Evolutionary conservation across 1,140 invertebrate genomes (phyloP), one percentile per base, ranked within the genome.

Genomic region (Drosophila ogumai): DNA sequence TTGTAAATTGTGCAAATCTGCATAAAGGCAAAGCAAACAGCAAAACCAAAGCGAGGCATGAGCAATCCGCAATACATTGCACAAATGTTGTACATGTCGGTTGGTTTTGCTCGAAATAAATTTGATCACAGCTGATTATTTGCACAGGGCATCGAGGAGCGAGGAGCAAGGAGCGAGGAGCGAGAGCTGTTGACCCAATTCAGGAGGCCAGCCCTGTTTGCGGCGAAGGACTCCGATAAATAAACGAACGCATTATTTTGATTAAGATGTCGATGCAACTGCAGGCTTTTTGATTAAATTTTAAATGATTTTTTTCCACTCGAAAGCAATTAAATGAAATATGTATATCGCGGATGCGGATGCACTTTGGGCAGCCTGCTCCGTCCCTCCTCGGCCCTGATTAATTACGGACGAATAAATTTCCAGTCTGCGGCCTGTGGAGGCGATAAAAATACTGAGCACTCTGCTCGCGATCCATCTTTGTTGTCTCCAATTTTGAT

Each of bases 371-470:
- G 1, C 28, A 19, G 28, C 49, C n/a, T 32, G 10, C 5, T 34
- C 17, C 31, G 28, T 44, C 31, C 31, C 61, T 31, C 19, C 50
- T 47, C 50, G 8, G 12, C 56, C 12, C 58, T 86, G 82, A 87
- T 87, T 79, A 87, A 87, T 86, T 72, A 58, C 82, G 71, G 66
- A 67, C 75, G 79, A 79, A 86, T 82, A 86, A 82, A 87, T 86
- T 55, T 58, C 44, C 55, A 66, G 31, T 47, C 40, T 77, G 65
- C 59, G 60, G 80, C 75, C 43, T 71, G 69, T 71, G 78, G 56
- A 64, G 63, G 69, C 64, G 57, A 88, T 87, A 76, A 76, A 87
- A 87, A 87, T 88, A 87, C 75, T 76, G 82, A 75, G 75, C 67
- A 68, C 69, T 61, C 49, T 69, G 61, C 64, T 41, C 71, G 57